Conservation (phyloP, 2,113 vertebrate genomes). For the Chamaetylas fuelleborni region DNA sequence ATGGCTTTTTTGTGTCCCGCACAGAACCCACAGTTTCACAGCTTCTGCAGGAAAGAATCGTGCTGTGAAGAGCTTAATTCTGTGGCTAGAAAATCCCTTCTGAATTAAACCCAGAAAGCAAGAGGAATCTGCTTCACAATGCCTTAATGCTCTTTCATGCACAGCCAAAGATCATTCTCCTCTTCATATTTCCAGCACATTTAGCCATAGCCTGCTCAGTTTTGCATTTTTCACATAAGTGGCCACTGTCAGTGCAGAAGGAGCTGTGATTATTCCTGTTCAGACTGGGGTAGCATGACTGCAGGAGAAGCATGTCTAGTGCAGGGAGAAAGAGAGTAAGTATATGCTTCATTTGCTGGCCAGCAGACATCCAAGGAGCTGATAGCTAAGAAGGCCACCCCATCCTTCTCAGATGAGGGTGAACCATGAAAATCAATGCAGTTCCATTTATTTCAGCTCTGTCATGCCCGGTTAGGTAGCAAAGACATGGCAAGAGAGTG, state of each 20-base stretch:
- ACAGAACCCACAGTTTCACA: not conserved
- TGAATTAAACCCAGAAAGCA: constrained; percentile 33
- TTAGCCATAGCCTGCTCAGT: constrained; percentile 2
- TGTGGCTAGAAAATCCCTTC: constrained; percentile 31
- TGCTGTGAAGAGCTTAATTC: not conserved
- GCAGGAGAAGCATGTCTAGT: not conserved
- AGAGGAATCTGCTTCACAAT: constrained; percentile 48
- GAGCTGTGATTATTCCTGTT: not conserved
- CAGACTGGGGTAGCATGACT: not conserved
- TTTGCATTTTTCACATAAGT: constrained; percentile 35
- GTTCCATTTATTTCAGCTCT: not conserved
- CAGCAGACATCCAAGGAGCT: not conserved
- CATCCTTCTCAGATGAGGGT: not conserved
- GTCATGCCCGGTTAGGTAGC: not conserved
- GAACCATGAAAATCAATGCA: not conserved
- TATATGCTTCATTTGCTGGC: not conserved
- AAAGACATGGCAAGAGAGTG: not conserved
- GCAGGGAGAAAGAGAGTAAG: not conserved
- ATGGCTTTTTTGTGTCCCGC: not conserved
- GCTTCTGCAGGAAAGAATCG: constrained; percentile 9
- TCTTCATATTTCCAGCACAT: constrained; percentile 37
- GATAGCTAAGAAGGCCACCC: not conserved
- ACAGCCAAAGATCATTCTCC: constrained; percentile 40
- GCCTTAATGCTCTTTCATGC: constrained; percentile 34
- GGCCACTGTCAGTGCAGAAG: not conserved